Evolutionary conservation across 2,113 vertebrate genomes (phyloP).

Genomic region (Rhea americana): DNA sequence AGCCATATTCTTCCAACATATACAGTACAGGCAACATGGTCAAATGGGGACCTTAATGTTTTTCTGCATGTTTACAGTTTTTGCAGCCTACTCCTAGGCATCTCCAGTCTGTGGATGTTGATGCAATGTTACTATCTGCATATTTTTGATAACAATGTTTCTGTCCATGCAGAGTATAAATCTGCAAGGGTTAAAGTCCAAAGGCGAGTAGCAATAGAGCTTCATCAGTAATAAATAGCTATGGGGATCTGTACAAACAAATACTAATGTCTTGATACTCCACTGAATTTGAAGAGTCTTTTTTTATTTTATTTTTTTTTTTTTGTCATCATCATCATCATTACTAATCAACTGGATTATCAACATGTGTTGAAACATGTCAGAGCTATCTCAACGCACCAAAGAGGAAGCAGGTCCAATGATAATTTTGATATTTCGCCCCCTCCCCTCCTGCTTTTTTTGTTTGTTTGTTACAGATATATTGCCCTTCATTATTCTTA

Average conservation of each 20-base stretch:
- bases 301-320: neutral
- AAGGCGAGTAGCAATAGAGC: fast-evolving
- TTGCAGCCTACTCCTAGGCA: neutral
- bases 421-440: neutral
- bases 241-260: neutral
- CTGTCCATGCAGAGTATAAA: fast-evolving
- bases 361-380: neutral
- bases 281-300: neutral
- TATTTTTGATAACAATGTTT: neutral
- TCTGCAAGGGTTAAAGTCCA: neutral
- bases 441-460: neutral
- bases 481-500: neutral
- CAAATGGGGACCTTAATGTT: fast-evolving
- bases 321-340: neutral
- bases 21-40: neutral
- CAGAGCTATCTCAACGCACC: neutral
- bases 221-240: neutral
- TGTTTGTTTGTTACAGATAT: neutral
- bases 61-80: neutral
- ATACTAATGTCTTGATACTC: neutral
- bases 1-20: neutral
- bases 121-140: fast-evolving
- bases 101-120: neutral
- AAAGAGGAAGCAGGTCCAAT: neutral
- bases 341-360: neutral